Evolutionary conservation across 2,888 invertebrate genomes (phyloP).

Genomic region (Heliconius cydno): DNA sequence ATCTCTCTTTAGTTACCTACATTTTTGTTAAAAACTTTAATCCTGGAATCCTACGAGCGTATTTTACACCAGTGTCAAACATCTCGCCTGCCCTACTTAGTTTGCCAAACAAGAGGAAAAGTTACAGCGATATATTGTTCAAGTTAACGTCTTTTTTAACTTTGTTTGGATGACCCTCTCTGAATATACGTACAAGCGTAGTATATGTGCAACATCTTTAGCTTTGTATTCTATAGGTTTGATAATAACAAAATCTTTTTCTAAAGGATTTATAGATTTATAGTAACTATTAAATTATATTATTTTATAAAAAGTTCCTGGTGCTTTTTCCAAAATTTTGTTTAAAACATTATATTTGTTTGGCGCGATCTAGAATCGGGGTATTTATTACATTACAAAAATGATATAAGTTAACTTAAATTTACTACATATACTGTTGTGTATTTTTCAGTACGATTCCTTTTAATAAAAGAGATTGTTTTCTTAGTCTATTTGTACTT

Average conservation of each 20-base stretch:
- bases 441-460: too few relatives aligned
- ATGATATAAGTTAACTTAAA: not conserved
- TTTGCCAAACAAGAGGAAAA: conserved; percentile 48
- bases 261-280: not conserved
- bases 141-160: conserved; percentile 46
- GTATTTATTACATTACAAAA: too few relatives aligned
- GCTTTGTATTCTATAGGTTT: conserved; percentile 14
- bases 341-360: too few relatives aligned
- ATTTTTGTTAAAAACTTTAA: conserved; percentile 28
- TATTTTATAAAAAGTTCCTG: not conserved
- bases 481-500: conserved; percentile 34
- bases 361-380: too few relatives aligned
- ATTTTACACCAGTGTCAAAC: conserved; percentile 64
- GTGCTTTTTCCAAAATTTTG: not conserved
- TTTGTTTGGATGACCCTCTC: conserved; percentile 43
- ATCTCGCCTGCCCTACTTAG: conserved; percentile 51
- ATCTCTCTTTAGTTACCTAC: conserved; percentile 15
- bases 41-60: conserved; percentile 46
- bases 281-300: not conserved
- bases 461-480: not conserved
- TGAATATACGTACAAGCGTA: conserved; percentile 31
- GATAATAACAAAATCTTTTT: not conserved
- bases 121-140: conserved; percentile 49
- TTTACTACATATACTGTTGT: not conserved
- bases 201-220: conserved; percentile 21